These are phyloP conservation scores for Amphipoea oculea DNA, from an alignment of 2,888 invertebrate species.

Conservation along the genomic window DNA sequence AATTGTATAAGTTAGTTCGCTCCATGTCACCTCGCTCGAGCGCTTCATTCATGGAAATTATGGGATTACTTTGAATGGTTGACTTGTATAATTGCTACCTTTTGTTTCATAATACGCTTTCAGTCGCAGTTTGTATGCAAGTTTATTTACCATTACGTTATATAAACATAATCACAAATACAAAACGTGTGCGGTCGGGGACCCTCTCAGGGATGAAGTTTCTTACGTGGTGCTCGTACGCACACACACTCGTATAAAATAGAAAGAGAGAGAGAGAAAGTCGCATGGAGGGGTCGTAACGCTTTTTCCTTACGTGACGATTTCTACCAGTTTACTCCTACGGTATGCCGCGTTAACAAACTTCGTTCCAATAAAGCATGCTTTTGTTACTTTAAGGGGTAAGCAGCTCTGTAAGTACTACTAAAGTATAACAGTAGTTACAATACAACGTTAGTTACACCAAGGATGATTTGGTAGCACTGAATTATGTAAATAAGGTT, in stretches of 20 bases:
- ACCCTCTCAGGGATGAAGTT: too few species aligned
- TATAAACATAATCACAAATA: not conserved
- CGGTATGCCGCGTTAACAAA: not conserved
- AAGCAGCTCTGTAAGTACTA: not conserved
- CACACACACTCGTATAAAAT: too few species aligned
- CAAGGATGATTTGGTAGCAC: not conserved
- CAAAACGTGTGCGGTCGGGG: too few species aligned
- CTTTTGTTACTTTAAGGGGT: not conserved
- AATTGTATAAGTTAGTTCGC: constrained; percentile 15
- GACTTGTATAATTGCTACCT: constrained; percentile 14
- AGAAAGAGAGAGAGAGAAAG: too few species aligned
- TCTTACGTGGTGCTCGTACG: too few species aligned
- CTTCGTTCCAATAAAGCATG: not conserved
- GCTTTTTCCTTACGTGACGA: too few species aligned
- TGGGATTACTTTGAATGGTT: constrained; percentile 2
- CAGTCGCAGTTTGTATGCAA: not conserved
- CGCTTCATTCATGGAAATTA: constrained; percentile 13
- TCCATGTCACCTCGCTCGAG: not conserved
- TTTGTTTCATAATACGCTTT: constrained; percentile 9
- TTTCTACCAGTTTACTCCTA: too few species aligned
- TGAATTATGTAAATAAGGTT: not conserved
- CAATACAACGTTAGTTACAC: not conserved
- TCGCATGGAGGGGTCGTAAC: too few species aligned
- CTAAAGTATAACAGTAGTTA: too few species aligned
- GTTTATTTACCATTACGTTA: not conserved